Conservation (phyloP, 2,888 invertebrate species). For the Ormia ochracea region DNA sequence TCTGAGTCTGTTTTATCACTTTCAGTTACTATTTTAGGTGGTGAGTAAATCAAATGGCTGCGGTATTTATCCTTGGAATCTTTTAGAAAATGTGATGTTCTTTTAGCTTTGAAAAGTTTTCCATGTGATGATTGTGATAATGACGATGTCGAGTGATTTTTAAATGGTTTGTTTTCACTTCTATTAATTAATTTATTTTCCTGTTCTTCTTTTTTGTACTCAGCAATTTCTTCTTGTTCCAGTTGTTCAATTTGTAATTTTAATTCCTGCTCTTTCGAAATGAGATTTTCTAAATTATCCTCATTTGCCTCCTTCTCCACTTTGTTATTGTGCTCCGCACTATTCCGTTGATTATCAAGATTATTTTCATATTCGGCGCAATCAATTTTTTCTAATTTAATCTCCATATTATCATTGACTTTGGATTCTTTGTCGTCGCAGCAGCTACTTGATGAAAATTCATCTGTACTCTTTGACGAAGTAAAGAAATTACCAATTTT, state of each 20-base stretch:
- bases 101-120: slow-evolving; percentile 28
- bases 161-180: not conserved
- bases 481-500: slow-evolving; percentile 70
- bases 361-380: slow-evolving; percentile 7
- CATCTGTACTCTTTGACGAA: slow-evolving; percentile 29
- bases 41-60: slow-evolving; percentile 43
- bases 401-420: slow-evolving; percentile 32
- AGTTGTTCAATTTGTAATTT: slow-evolving; percentile 52
- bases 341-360: not conserved
- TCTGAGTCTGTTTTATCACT: slow-evolving; percentile 18
- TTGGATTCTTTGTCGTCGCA: slow-evolving; percentile 27
- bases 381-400: slow-evolving; percentile 39
- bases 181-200: not conserved
- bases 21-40: not conserved
- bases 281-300: slow-evolving; percentile 52
- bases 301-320: slow-evolving; percentile 22
- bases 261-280: slow-evolving; percentile 54
- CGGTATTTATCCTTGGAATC: slow-evolving; percentile 46
- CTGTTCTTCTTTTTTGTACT: slow-evolving; percentile 23
- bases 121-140: slow-evolving; percentile 14
- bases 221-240: slow-evolving; percentile 48
- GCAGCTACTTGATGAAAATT: slow-evolving; percentile 27
- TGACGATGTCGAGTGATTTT: not conserved
- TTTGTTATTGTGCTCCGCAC: slow-evolving; percentile 34
- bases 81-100: slow-evolving; percentile 45